These are phyloP conservation scores for Gastracanthus pulcherrimus DNA, from an alignment of 2,888 invertebrate species.

Conservation along the genomic window DNA sequence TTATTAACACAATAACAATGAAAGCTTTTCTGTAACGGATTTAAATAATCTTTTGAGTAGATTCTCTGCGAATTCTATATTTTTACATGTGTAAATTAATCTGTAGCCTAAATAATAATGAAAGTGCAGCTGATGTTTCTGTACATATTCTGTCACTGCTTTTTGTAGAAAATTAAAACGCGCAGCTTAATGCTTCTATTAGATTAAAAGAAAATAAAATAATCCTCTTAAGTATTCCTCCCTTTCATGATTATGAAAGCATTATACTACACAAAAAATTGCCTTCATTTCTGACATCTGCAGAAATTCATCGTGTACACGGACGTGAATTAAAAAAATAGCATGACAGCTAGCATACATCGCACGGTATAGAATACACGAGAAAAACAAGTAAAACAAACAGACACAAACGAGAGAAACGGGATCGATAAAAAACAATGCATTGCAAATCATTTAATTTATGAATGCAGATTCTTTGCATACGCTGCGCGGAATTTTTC, in stretches of 20 bases:
- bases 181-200: constrained; percentile 1
- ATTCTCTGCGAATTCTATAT: neutral
- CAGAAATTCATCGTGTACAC: neutral
- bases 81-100: neutral
- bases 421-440: constrained; percentile 27
- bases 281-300: neutral
- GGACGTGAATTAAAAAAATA: neutral
- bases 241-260: neutral
- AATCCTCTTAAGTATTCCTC: neutral
- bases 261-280: neutral
- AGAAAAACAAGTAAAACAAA: neutral
- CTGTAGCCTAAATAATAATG: neutral
- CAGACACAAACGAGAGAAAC: no score
- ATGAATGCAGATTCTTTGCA: constrained; percentile 39
- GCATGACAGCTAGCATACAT: neutral
- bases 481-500: neutral
- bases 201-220: neutral
- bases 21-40: neutral
- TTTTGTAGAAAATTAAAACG: neutral
- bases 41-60: neutral
- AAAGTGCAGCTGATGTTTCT: neutral
- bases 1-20: neutral
- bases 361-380: no score
- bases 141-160: neutral
- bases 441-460: constrained; percentile 51